Evolutionary conservation across 2,888 invertebrate species (phyloP).

Genomic region (Hirudinaria manillensis): DNA sequence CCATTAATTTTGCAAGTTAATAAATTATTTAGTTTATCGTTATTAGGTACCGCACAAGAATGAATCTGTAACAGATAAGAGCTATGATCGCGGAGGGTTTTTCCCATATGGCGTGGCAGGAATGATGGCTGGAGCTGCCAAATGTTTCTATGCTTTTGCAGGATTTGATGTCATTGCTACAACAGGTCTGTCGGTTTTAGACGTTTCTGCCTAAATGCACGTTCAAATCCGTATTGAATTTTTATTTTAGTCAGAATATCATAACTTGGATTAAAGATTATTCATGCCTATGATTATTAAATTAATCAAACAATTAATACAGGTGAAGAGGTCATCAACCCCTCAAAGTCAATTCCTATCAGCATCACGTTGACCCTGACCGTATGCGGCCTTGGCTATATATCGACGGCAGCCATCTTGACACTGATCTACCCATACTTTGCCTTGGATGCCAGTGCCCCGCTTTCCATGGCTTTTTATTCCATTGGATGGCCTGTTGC

Average conservation of each 20-base stretch:
- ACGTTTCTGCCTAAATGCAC: neutral
- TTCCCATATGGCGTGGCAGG: conserved; percentile 76
- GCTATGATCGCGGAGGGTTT: conserved; percentile 68
- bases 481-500: conserved; percentile 70
- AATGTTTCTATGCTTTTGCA: conserved; percentile 80
- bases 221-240: neutral
- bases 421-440: conserved; percentile 91
- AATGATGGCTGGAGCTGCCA: conserved; percentile 55
- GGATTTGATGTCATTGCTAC: conserved; percentile 81
- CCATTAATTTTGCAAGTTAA: no score
- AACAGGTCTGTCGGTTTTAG: conserved; percentile 48
- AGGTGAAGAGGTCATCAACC: conserved; percentile 90
- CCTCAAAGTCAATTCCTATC: conserved; percentile 80
- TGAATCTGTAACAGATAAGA: conserved; percentile 42
- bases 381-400: conserved; percentile 80
- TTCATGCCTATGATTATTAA: no score
- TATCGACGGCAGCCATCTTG: conserved; percentile 80
- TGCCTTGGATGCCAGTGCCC: conserved; percentile 67
- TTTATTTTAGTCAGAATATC: no score
- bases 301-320: no score
- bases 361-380: conserved; percentile 78
- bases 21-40: no score
- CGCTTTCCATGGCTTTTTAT: conserved; percentile 68
- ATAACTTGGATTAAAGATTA: no score
- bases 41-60: conserved; percentile 28